A percentile compares a stretch with the other conserved stretches of the same genome.
Conservation (phyloP, 2,797 vertebrate genomes). For the Crocidura indochinensis region DNA sequence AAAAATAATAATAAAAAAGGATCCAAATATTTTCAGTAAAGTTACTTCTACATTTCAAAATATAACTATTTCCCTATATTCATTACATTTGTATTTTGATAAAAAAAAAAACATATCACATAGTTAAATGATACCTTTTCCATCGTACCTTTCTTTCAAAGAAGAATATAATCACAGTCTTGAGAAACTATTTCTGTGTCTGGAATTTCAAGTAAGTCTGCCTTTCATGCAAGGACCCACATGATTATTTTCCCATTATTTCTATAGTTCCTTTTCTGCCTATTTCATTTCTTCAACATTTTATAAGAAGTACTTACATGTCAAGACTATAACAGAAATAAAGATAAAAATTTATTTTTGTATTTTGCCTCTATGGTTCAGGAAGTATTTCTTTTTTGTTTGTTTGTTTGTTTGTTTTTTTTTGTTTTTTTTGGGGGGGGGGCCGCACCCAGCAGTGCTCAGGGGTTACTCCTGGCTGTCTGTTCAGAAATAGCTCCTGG, state of each 20-base stretch:
- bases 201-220: constrained; percentile 61
- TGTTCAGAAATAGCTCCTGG: no score
- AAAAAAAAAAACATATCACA: constrained; percentile 44
- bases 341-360: constrained; percentile 34
- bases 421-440: no score
- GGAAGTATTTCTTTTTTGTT: constrained; percentile 55
- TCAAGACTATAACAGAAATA: not conserved
- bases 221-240: constrained; percentile 60
- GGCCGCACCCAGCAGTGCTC: no score
- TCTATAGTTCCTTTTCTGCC: constrained; percentile 42
- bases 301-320: constrained; percentile 55
- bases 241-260: constrained; percentile 57
- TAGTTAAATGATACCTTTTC: constrained; percentile 51
- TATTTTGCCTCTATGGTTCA: constrained; percentile 56
- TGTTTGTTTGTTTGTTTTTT: no score
- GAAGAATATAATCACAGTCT: constrained; percentile 40
- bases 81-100: constrained; percentile 49
- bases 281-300: constrained; percentile 50
- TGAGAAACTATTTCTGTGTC: constrained; percentile 53
- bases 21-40: constrained; percentile 34
- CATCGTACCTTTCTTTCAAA: constrained; percentile 61
- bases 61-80: constrained; percentile 45
- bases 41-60: constrained; percentile 61
- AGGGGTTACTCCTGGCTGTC: no score
- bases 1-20: not conserved